Evolutionary conservation across 2,888 invertebrate genomes (phyloP), one percentile per base, ranked within the genome.

Genomic region (Neoscelio sp.): DNA sequence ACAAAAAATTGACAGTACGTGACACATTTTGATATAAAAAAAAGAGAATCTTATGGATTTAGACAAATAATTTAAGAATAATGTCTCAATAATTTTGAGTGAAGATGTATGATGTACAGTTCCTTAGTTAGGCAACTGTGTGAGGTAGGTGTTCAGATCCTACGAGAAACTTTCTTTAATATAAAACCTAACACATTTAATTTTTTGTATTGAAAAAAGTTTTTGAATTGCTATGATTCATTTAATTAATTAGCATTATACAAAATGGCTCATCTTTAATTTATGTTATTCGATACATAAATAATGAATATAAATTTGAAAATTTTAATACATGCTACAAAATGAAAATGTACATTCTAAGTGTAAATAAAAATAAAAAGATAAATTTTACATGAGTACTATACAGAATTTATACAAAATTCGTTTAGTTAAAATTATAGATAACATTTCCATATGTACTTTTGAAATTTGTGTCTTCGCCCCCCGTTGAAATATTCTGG

Each of bases 91-190:
- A 3, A 3, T 67, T 15, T 30, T 42, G 6, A 35, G 23, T 46
- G 17, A 33, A 46, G 18, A 26, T 68, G 42, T 35, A 44, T 48
- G 18, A 18, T 58, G 42, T 60, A 70, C 70, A 50, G 28, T 60
- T 15, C 50, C 12, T 50, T 52, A 12, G 17, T 13, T 18, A 46
- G 23, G 30, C 28, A 7, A 70, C 18, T 52, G 50, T 15, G 40
- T 71, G 71, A 71, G 71, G 71, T 62, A 71, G 71, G 62, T 44
- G 12, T 48, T 48, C 40, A 28, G 68, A 68, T 30, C 56, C 48
- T 7, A 68, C 40, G 48, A 18, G 40, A 58, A 68, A 68, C n/a
- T 46, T 56, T 17, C 38, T 67, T 56, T 38, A 18, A n/a, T n/a
- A n/a, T n/a, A n/a, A n/a, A n/a, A n/a, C n/a, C n/a, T n/a, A n/a